phyloP scores from a whole-genome alignment of 2,797 vertebrate species.

The Sus cebifrons region DNA sequence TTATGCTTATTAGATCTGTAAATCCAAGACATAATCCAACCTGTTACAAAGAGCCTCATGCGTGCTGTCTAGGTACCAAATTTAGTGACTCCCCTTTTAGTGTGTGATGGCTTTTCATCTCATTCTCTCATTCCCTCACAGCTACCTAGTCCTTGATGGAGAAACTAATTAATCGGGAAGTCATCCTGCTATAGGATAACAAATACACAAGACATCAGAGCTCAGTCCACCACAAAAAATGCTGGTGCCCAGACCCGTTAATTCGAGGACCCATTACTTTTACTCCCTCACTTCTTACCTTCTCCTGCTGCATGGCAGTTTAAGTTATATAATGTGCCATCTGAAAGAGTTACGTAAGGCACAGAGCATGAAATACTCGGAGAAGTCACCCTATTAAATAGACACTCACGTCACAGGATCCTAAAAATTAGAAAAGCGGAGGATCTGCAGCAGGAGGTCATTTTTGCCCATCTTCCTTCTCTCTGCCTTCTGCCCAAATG shows the following conservation, averaged over 20 bases:
- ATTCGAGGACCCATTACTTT: conserved; percentile 52
- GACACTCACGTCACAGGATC: not conserved
- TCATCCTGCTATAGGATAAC: not conserved
- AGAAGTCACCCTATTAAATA: conserved; percentile 58
- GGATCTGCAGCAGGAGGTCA: conserved; percentile 66
- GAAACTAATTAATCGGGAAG: conserved; percentile 46
- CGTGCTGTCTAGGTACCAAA: not conserved
- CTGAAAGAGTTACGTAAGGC: conserved; percentile 2
- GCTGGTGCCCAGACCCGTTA: not conserved
- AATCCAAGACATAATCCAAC: conserved; percentile 72
- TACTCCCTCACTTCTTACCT: not conserved
- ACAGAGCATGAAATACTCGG: not conserved
- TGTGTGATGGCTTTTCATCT: conserved; percentile 19
- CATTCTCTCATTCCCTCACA: not conserved
- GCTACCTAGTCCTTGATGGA: not conserved
- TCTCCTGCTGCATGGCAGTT: not conserved
- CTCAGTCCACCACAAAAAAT: not conserved
- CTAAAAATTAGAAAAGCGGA: conserved; percentile 63
- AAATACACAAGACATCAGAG: not conserved
- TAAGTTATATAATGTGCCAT: conserved; percentile 35
- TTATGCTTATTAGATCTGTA: conserved; percentile 77
- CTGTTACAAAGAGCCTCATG: conserved; percentile 59
- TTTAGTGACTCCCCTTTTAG: conserved; percentile 37
- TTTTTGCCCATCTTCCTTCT: conserved; percentile 28
- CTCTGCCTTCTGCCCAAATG: conserved; percentile 36